Evolutionary conservation across 2,888 invertebrate species (phyloP).

Genomic region (Epicampocera succincta): DNA sequence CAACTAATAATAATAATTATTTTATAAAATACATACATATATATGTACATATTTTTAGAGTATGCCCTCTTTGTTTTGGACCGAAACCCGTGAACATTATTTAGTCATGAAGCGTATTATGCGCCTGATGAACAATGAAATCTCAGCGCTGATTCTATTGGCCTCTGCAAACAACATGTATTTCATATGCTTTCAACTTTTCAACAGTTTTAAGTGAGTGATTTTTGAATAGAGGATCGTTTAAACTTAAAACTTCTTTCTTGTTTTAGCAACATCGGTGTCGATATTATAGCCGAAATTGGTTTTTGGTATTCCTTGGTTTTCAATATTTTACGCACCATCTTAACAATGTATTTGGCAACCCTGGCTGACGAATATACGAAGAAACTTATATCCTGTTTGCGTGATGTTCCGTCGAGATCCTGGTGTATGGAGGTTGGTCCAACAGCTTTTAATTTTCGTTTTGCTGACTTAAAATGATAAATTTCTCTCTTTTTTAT

Average conservation of each 20-base stretch:
- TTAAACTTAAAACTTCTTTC: neutral
- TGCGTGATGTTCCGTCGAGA: constrained; percentile 81
- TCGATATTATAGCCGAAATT: constrained; percentile 80
- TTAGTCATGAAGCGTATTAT: constrained; percentile 85
- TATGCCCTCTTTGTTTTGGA: constrained; percentile 83
- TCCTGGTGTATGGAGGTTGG: constrained; percentile 82
- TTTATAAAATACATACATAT: too few species aligned
- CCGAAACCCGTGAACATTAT: constrained; percentile 86
- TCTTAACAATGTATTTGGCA: constrained; percentile 83
- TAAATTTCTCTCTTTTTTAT: neutral
- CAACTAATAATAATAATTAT: too few species aligned
- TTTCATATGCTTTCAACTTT: constrained; percentile 89
- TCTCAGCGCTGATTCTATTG: constrained; percentile 85
- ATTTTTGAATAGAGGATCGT: neutral
- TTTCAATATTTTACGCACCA: constrained; percentile 83
- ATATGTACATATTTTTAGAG: constrained; percentile 62
- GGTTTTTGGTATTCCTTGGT: constrained; percentile 84
- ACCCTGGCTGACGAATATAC: constrained; percentile 83
- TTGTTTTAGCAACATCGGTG: constrained; percentile 75
- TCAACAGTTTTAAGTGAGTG: constrained; percentile 82
- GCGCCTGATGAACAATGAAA: constrained; percentile 84
- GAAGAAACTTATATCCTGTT: constrained; percentile 81
- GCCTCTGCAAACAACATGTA: constrained; percentile 88
- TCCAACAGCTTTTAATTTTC: neutral
- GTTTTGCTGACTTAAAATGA: neutral